Percentiles rank a stretch among this genome's conserved stretches.
Evolutionary conservation across 2,113 vertebrate genomes (phyloP).

Genomic region (Phoxinus phoxinus): DNA sequence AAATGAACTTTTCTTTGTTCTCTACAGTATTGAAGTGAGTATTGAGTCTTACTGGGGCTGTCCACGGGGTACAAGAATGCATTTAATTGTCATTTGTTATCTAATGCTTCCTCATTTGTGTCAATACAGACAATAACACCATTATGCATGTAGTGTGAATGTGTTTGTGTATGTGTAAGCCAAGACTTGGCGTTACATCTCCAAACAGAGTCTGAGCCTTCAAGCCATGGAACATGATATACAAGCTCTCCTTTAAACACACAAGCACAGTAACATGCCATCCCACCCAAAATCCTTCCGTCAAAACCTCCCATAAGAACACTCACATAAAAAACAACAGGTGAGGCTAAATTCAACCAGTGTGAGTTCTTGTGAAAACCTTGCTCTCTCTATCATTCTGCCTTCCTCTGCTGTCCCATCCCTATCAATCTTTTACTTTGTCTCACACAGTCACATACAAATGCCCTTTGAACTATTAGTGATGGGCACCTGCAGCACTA

Average conservation of each 20-base stretch:
- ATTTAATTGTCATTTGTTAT: not conserved
- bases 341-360: not conserved
- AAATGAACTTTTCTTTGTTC: not conserved
- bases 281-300: not conserved
- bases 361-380: not conserved
- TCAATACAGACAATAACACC: not conserved
- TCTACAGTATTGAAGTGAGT: not conserved
- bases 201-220: slow-evolving; percentile 3
- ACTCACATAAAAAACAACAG: not conserved
- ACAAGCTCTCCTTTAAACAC: slow-evolving; percentile 7
- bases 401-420: not conserved
- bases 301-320: not conserved
- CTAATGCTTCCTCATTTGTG: not conserved
- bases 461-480: slow-evolving; percentile 41
- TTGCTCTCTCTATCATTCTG: not conserved
- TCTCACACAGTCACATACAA: slow-evolving; percentile 19
- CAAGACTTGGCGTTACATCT: not conserved
- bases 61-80: not conserved
- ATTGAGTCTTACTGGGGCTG: not conserved
- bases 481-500: slow-evolving; percentile 53
- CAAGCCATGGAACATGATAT: not conserved
- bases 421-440: not conserved
- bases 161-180: slow-evolving; percentile 4
- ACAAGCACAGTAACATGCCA: slow-evolving; percentile 25
- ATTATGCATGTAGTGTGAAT: slow-evolving; percentile 11